These are phyloP conservation scores for Ptychoptera albimana DNA, from an alignment of 2,888 invertebrate genomes.

Conservation along the genomic window DNA sequence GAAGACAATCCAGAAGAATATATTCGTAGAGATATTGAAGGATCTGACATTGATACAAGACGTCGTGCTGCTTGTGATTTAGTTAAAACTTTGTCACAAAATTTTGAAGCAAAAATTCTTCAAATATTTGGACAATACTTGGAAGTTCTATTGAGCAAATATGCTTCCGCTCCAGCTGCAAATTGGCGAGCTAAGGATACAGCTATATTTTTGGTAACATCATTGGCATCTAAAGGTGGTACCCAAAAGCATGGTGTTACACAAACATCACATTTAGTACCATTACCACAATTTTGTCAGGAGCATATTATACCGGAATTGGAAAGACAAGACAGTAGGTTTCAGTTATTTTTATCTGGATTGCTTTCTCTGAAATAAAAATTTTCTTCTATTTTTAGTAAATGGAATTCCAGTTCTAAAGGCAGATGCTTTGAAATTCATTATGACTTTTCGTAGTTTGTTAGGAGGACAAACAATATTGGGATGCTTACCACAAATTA, in stretches of 20 bases:
- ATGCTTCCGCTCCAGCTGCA: slow-evolving; percentile 50
- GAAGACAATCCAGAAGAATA: slow-evolving; percentile 98
- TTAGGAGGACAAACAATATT: slow-evolving; percentile 64
- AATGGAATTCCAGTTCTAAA: slow-evolving; percentile 81
- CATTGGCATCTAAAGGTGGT: slow-evolving; percentile 76
- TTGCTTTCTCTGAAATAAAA: neutral
- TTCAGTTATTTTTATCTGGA: neutral
- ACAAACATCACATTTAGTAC: slow-evolving; percentile 76
- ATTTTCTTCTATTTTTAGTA: slow-evolving; percentile 42
- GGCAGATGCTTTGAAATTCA: slow-evolving; percentile 90
- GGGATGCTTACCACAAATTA: slow-evolving; percentile 59
- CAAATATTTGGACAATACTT: slow-evolving; percentile 77
- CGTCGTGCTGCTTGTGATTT: slow-evolving; percentile 94
- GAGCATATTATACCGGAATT: slow-evolving; percentile 78
- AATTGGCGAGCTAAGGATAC: slow-evolving; percentile 95
- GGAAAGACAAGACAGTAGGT: slow-evolving; percentile 48
- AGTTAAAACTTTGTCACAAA: slow-evolving; percentile 75
- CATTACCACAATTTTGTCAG: slow-evolving; percentile 77
- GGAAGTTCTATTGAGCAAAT: slow-evolving; percentile 43
- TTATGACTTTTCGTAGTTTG: slow-evolving; percentile 89
- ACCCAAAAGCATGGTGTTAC: slow-evolving; percentile 87
- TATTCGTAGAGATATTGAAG: slow-evolving; percentile 90
- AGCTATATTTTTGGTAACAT: slow-evolving; percentile 90
- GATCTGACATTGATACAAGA: slow-evolving; percentile 93
- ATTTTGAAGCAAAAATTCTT: slow-evolving; percentile 78